Evolutionary conservation across 1,140 invertebrate genomes (phyloP).

Genomic region (Amphibalanus amphitrite): DNA sequence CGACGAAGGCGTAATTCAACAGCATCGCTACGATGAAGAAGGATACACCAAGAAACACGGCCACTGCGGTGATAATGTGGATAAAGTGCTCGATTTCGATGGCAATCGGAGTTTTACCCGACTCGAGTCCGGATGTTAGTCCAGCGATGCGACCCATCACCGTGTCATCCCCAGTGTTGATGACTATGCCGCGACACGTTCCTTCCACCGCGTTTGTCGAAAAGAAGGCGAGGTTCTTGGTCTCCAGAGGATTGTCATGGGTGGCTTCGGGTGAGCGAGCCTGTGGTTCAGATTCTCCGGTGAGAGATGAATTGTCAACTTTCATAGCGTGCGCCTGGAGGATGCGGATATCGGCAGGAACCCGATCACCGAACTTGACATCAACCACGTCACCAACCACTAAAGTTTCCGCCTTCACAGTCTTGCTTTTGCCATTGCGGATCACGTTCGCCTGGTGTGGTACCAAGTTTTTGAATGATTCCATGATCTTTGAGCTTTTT

Average conservation of each 20-base stretch:
- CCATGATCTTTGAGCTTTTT: conserved; percentile 90
- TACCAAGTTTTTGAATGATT: conserved; percentile 90
- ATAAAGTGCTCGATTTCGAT: conserved; percentile 93
- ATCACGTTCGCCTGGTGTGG: conserved; percentile 45
- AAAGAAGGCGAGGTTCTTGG: conserved; percentile 52
- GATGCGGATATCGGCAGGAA: conserved; percentile 68
- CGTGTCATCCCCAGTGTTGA: conserved; percentile 66
- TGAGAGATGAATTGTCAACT: conserved; percentile 58
- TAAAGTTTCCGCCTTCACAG: conserved; percentile 65
- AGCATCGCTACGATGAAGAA: conserved; percentile 97
- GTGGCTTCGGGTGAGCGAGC: conserved; percentile 40
- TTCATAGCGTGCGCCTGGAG: conserved; percentile 49
- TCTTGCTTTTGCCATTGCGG: not conserved
- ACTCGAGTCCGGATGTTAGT: conserved; percentile 50
- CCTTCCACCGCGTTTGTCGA: conserved; percentile 49
- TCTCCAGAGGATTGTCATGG: conserved; percentile 45
- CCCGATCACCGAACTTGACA: conserved; percentile 58
- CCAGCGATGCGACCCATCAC: conserved; percentile 72
- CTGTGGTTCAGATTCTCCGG: conserved; percentile 52
- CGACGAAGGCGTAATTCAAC: conserved; percentile 91
- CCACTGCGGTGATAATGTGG: conserved; percentile 93
- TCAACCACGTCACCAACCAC: conserved; percentile 72
- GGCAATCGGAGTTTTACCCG: conserved; percentile 59
- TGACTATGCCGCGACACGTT: conserved; percentile 51
- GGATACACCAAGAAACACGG: conserved; percentile 90